Percentiles rank a stretch among this genome's conserved stretches.
These are phyloP conservation scores for Germaria angustata DNA, from an alignment of 2,888 invertebrate species.

Conservation along the genomic window DNA sequence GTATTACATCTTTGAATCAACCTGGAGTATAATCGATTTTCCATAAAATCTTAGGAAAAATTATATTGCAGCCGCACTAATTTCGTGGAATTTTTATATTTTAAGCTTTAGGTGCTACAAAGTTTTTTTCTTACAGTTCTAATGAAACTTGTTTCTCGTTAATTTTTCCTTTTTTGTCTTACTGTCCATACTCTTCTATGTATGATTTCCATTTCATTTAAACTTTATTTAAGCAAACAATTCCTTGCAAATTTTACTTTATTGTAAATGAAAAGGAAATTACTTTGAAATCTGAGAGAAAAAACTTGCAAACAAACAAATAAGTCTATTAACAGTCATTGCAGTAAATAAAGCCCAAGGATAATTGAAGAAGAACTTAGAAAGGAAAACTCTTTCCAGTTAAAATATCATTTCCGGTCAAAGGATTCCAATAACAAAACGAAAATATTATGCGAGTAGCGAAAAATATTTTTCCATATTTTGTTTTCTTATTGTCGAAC, in stretches of 20 bases:
- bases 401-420: conserved; percentile 59
- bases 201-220: conserved; percentile 19
- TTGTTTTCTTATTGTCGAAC: conserved; percentile 16
- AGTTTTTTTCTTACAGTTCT: no score
- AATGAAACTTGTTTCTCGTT: no score
- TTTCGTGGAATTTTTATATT: no score
- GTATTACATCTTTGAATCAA: no score
- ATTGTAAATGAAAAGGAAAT: conserved; percentile 51
- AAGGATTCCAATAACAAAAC: conserved; percentile 29
- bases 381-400: background rate
- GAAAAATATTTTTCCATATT: background rate
- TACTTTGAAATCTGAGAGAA: conserved; percentile 3
- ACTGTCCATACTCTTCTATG: background rate
- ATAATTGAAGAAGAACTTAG: conserved; percentile 55
- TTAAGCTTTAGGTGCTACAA: no score
- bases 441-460: background rate
- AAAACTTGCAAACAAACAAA: conserved; percentile 22
- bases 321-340: background rate
- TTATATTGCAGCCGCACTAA: no score
- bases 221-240: conserved; percentile 22
- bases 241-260: background rate
- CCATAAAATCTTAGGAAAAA: no score
- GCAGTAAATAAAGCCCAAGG: conserved; percentile 55
- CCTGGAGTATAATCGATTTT: no score
- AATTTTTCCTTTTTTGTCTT: background rate